Evolutionary conservation across 2,888 invertebrate genomes (phyloP).

Genomic region (Clivina fossor): DNA sequence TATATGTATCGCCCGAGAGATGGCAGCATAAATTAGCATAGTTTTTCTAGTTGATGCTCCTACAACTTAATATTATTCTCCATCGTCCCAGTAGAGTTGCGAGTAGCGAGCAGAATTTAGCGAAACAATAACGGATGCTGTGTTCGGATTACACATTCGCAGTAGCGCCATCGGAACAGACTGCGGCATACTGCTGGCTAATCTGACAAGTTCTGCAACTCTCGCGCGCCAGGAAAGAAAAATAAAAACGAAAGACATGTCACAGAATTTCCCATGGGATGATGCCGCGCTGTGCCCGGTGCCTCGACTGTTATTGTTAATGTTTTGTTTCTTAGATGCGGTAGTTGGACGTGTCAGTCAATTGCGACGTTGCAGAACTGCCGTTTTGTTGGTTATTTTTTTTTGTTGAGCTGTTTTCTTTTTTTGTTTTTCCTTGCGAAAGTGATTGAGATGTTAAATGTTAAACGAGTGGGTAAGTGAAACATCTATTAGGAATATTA

Average conservation of each 20-base stretch:
- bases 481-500: too few relatives aligned
- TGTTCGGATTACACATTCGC: slow-evolving; percentile 1
- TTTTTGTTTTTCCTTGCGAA: too few relatives aligned
- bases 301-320: slow-evolving; percentile 2
- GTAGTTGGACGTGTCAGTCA: background rate
- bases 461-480: too few relatives aligned
- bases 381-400: too few relatives aligned
- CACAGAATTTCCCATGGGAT: background rate
- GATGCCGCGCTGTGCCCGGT: too few relatives aligned
- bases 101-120: background rate
- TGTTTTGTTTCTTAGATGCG: background rate
- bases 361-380: background rate
- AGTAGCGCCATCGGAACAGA: too few relatives aligned
- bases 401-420: too few relatives aligned
- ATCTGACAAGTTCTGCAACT: background rate
- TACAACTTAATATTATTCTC: background rate
- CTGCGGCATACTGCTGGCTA: too few relatives aligned
- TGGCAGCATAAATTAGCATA: background rate
- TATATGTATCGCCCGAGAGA: too few relatives aligned
- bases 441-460: too few relatives aligned
- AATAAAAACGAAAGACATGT: background rate
- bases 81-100: too few relatives aligned
- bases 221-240: background rate
- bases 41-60: background rate
- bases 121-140: background rate